Conservation (phyloP, 2,888 invertebrate species). For the Lacanobia oleracea region DNA sequence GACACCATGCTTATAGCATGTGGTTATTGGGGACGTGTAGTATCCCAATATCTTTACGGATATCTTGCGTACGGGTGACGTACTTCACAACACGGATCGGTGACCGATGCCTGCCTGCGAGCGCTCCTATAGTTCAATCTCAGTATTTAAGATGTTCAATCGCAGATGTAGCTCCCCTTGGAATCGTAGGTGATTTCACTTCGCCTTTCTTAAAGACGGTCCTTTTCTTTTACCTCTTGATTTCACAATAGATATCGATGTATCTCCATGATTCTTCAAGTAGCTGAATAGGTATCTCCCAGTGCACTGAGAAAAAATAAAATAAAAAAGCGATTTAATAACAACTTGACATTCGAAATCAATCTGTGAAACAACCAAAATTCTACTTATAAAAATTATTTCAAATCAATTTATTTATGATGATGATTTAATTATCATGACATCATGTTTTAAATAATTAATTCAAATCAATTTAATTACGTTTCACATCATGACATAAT, state of each 20-base stretch:
- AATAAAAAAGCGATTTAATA: not conserved
- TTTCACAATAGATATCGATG: slow-evolving; percentile 27
- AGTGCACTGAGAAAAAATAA: slow-evolving; percentile 28
- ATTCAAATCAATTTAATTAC: not conserved
- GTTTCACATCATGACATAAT: slow-evolving; percentile 27
- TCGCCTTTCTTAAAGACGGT: slow-evolving; percentile 28
- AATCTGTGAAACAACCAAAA: not conserved
- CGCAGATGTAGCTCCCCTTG: slow-evolving; percentile 26
- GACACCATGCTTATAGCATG: not conserved
- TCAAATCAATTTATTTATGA: not conserved
- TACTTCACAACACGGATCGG: not conserved
- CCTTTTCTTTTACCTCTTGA: slow-evolving; percentile 11
- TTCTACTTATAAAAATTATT: not conserved
- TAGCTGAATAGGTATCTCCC: slow-evolving; percentile 43
- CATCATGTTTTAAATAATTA: slow-evolving; percentile 2
- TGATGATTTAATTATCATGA: slow-evolving; percentile 27
- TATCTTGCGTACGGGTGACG: not conserved
- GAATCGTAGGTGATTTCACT: slow-evolving; percentile 16
- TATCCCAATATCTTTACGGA: not conserved
- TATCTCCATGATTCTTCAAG: slow-evolving; percentile 15
- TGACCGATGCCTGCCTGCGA: slow-evolving; percentile 4
- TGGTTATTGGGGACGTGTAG: not conserved
- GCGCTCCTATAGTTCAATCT: slow-evolving; percentile 30
- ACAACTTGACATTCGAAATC: not conserved
- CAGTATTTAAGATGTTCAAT: slow-evolving; percentile 31